These are phyloP conservation scores for Patella caerulea DNA, from an alignment of 2,888 invertebrate species.

Conservation along the genomic window DNA sequence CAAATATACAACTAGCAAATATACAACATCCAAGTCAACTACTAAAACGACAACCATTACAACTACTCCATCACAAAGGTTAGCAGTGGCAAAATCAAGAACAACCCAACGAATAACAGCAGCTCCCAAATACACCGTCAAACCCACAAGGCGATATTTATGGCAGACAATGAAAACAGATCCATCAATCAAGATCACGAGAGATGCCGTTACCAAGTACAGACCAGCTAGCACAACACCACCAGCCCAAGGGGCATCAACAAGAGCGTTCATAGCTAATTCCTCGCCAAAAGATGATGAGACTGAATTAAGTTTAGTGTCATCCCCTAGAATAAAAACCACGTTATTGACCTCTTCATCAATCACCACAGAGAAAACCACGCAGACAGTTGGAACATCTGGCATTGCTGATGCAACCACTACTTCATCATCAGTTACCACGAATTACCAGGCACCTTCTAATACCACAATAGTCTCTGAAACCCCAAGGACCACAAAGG, in stretches of 20 bases:
- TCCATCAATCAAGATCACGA: not conserved
- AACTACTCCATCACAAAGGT: constrained; percentile 15
- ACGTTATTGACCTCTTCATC: not conserved
- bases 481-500: not conserved
- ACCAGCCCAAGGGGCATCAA: not conserved
- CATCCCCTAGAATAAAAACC: not conserved
- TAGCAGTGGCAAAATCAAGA: constrained; percentile 10
- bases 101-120: constrained; percentile 1
- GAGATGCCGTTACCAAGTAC: not conserved
- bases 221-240: not conserved
- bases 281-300: constrained; percentile 6
- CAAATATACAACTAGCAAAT: not conserved
- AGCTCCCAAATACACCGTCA: not conserved
- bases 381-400: not conserved
- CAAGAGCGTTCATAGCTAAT: not conserved
- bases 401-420: not conserved
- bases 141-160: constrained; percentile 8
- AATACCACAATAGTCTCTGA: no score
- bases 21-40: not conserved
- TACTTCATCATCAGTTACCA: not conserved
- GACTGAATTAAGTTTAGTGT: not conserved
- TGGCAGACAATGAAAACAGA: constrained; percentile 17
- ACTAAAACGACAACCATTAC: not conserved
- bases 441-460: not conserved
- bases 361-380: not conserved